phyloP scores from a whole-genome alignment of 1,140 invertebrate genomes.

The Cheumatopsyche charites region DNA sequence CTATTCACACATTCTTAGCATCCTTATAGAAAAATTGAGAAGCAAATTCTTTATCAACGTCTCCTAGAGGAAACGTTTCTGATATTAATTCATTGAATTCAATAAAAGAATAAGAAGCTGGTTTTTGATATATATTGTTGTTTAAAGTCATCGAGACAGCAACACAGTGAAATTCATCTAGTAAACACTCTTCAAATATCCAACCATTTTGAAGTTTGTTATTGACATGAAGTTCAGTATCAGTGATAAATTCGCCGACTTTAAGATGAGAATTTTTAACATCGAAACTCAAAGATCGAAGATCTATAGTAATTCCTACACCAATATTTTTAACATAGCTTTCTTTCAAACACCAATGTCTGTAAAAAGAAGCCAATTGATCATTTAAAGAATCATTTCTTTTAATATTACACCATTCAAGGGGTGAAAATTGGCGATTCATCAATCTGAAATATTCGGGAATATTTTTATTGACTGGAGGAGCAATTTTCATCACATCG shows the following conservation, averaged over 20 bases:
- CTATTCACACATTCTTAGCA: constrained; percentile 53
- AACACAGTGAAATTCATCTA: constrained; percentile 82
- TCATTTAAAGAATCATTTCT: constrained; percentile 59
- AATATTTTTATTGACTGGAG: constrained; percentile 67
- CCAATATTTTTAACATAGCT: constrained; percentile 93
- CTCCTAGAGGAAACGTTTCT: constrained; percentile 60
- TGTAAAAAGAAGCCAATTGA: constrained; percentile 77
- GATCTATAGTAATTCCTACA: constrained; percentile 79
- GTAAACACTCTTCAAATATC: constrained; percentile 85
- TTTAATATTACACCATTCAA: constrained; percentile 81
- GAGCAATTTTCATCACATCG: constrained; percentile 79
- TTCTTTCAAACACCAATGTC: constrained; percentile 95
- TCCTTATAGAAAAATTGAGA: constrained; percentile 60
- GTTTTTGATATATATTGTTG: constrained; percentile 39
- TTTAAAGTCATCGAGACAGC: constrained; percentile 70
- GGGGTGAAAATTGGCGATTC: constrained; percentile 77
- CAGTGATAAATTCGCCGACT: constrained; percentile 61
- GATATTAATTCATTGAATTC: constrained; percentile 64
- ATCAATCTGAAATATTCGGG: constrained; percentile 86
- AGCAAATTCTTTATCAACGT: constrained; percentile 64
- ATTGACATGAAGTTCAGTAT: constrained; percentile 74
- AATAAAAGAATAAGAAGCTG: constrained; percentile 57
- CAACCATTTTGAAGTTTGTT: constrained; percentile 69
- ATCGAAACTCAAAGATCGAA: constrained; percentile 78
- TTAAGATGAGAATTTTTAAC: constrained; percentile 62